Evolutionary conservation across 2,113 vertebrate species (phyloP), one percentile per base, ranked within the genome.

Genomic region (Lepus europaeus): DNA sequence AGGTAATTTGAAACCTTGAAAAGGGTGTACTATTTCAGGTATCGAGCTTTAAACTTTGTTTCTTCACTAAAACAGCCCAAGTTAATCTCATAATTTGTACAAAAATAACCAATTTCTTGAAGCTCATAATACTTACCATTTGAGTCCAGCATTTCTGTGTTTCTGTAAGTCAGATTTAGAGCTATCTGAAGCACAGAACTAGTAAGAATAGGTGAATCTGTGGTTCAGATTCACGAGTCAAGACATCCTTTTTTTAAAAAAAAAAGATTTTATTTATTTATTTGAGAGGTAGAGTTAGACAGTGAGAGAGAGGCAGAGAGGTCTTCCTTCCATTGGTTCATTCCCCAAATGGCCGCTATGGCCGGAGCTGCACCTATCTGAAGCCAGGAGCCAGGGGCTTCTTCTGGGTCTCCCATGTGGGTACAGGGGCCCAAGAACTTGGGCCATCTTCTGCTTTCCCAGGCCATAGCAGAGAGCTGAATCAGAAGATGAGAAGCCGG

Each of bases 1-100:
- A 45, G 29, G 74, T 82, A 77, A 86, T 94, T 74, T 91, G 59
- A 89, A 96, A 89, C n/a, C 29, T 56, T 93, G 61, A 88, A 96
- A 89, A 70, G 27, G 33, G 39, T 79, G 5, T 92, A 90, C 63
- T 90, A 82, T 92, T 95, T 95, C 89, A 94, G 33, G 27, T 79
- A 85, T 69, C 39, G 69, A 83, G 45, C 39, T 36, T 1, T 87
- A 45, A 87, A 91, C 45, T 45, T 74, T 73, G 64, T 83, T 90
- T 94, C 79, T 78, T 80, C 84, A n/a, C 61, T 93, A 94, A 83
- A 82, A 87, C 36, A 93, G 45, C 63, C 63, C 0, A 45, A 91
- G 11, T 84, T 74, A 69, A 95, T 95, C 56, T 88, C 92, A 78
- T 19, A 69, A 59, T 79, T 64, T 87, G 12, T 74, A 63, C 12